A percentile compares a stretch with the other conserved stretches of the same genome.
Evolutionary conservation across 2,797 vertebrate genomes (phyloP).

Genomic region (Octomys mimax): DNA sequence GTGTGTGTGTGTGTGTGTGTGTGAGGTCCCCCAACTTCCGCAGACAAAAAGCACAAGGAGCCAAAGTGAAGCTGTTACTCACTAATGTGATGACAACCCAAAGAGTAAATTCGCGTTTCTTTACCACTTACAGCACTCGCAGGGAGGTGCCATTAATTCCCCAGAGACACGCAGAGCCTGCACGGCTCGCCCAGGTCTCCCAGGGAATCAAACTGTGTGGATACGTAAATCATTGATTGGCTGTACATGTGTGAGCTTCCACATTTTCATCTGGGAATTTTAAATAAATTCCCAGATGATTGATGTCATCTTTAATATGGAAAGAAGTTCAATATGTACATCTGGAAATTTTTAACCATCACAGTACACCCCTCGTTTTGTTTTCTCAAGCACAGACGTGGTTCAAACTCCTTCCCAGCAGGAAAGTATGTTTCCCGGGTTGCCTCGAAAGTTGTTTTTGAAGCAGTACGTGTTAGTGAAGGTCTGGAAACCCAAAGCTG

Average conservation of each 20-base stretch:
- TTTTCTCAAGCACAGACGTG: slow-evolving; percentile 24
- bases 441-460: slow-evolving; percentile 8
- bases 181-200: neutral
- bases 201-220: neutral
- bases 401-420: slow-evolving; percentile 37
- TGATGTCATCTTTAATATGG: neutral
- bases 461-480: neutral
- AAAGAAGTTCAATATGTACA: slow-evolving; percentile 5
- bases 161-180: neutral
- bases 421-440: slow-evolving; percentile 2
- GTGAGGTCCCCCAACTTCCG: neutral
- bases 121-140: neutral
- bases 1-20: neutral
- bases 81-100: neutral
- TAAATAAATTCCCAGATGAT: neutral
- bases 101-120: neutral
- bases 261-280: slow-evolving; percentile 45
- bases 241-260: neutral
- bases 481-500: neutral
- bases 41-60: neutral
- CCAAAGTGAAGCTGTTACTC: neutral
- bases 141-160: neutral
- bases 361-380: neutral
- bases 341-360: slow-evolving; percentile 30
- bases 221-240: neutral